These are phyloP conservation scores for Lytechinus variegatus DNA, from an alignment of 35 echinoderm and acorn worm genomes.

Conservation along the genomic window DNA sequence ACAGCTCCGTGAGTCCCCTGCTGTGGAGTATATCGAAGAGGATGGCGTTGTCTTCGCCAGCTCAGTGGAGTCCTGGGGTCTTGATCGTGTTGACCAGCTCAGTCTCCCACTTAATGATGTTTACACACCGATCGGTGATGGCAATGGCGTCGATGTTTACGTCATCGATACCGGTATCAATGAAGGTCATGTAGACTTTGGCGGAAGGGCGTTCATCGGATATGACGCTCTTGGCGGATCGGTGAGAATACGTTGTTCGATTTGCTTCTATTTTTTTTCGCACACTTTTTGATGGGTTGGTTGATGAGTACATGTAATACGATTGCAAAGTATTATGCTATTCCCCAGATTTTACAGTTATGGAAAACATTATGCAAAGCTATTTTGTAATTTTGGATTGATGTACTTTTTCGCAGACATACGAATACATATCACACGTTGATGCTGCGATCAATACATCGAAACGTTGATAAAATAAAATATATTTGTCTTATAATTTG, in stretches of 20 bases:
- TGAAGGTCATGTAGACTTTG: slow-evolving; percentile 55
- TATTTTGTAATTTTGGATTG: no score
- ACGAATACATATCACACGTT: no score
- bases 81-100: slow-evolving; percentile 76
- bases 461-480: no score
- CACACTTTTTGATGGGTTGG: no score
- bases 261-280: no score
- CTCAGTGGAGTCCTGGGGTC: slow-evolving; percentile 67
- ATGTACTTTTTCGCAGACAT: no score
- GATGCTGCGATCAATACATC: no score
- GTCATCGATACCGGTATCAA: slow-evolving; percentile 74
- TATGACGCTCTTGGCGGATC: slow-evolving; percentile 61
- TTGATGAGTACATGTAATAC: no score
- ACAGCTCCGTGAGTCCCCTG: slow-evolving; percentile 56
- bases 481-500: no score
- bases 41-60: slow-evolving; percentile 49
- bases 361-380: no score
- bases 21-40: slow-evolving; percentile 72
- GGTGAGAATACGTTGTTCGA: slow-evolving; percentile 19
- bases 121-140: slow-evolving; percentile 56
- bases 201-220: slow-evolving; percentile 31
- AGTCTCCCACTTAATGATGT: slow-evolving; percentile 61
- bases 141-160: slow-evolving; percentile 59
- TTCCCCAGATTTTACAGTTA: no score
- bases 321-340: no score